phyloP scores from a whole-genome alignment of 2,797 vertebrate species.

The Oophaga sylvatica region DNA sequence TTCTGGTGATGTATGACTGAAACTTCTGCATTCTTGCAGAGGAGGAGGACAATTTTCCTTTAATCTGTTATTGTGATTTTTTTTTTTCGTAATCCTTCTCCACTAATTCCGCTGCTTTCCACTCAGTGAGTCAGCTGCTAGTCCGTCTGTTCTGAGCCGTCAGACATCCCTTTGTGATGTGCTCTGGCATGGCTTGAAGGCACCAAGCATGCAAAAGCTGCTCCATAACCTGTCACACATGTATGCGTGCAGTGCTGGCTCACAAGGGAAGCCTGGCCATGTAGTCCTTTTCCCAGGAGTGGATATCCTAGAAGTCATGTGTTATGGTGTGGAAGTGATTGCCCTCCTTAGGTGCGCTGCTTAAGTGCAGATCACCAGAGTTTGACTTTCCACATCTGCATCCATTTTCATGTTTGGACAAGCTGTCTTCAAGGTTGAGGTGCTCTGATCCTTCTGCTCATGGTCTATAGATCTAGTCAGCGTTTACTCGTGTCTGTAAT shows the following conservation, averaged over 20 bases:
- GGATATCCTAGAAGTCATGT: not conserved
- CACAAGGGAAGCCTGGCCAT: constrained; percentile 33
- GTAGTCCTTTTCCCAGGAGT: constrained; percentile 19
- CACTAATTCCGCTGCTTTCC: not conserved
- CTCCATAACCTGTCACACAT: constrained; percentile 19
- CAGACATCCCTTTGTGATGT: constrained; percentile 12
- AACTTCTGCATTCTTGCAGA: not conserved
- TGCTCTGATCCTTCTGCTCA: not conserved
- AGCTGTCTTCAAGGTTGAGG: too few species aligned
- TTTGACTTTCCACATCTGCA: not conserved
- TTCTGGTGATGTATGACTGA: not conserved
- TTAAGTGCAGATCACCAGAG: not conserved
- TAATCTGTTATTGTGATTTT: not conserved
- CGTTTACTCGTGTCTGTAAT: not conserved
- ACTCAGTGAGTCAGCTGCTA: not conserved
- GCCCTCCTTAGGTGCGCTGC: not conserved
- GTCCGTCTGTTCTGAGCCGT: constrained; percentile 16
- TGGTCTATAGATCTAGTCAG: not conserved
- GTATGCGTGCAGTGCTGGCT: constrained; percentile 17
- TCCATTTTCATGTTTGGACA: not conserved
- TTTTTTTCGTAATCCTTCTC: not conserved
- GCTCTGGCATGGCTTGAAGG: constrained; percentile 17
- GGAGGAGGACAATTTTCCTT: not conserved
- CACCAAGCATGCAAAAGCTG: constrained; percentile 3
- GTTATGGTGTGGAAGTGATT: constrained; percentile 28